Conservation (phyloP, 2,797 vertebrate species). For the Arrhamphus sclerolepis region DNA sequence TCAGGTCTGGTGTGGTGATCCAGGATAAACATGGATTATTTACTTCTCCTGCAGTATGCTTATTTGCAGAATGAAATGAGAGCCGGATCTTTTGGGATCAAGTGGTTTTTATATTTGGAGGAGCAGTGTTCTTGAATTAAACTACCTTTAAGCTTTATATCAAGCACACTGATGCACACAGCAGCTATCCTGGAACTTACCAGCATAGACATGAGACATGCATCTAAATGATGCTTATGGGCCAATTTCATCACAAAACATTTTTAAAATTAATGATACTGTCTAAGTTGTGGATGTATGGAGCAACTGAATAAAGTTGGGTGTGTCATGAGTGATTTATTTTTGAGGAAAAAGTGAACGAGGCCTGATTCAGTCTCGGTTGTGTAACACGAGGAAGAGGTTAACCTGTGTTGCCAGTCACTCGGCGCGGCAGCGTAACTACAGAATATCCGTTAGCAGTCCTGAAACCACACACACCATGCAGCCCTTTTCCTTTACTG, state of each 20-base stretch:
- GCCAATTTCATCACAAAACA: neutral
- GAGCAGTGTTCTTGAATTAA: constrained; percentile 56
- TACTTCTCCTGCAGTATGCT: constrained; percentile 45
- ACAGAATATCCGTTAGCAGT: constrained; percentile 65
- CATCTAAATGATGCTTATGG: neutral
- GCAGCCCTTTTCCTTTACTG: constrained; percentile 42
- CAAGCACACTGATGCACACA: constrained; percentile 27
- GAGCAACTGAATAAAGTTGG: constrained; percentile 1
- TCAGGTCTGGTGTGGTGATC: constrained; percentile 43
- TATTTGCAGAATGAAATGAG: constrained; percentile 75
- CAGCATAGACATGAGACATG: neutral
- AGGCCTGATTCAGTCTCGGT: constrained; percentile 34
- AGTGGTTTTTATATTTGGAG: constrained; percentile 63
- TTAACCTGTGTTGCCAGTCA: constrained; percentile 52
- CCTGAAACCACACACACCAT: constrained; percentile 57
- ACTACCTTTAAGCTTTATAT: constrained; percentile 68
- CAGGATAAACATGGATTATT: constrained; percentile 53
- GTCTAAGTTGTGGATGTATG: neutral
- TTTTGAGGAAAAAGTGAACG: neutral
- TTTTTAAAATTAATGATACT: neutral
- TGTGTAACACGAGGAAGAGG: constrained; percentile 78
- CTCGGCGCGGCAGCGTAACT: constrained; percentile 35
- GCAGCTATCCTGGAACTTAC: constrained; percentile 7
- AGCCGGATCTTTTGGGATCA: constrained; percentile 64
- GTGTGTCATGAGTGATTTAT: constrained; percentile 50